Percentiles rank a stretch among this genome's conserved stretches.
These are phyloP conservation scores for Drosophila macrothrix DNA, from an alignment of 2,888 invertebrate species.

Conservation along the genomic window DNA sequence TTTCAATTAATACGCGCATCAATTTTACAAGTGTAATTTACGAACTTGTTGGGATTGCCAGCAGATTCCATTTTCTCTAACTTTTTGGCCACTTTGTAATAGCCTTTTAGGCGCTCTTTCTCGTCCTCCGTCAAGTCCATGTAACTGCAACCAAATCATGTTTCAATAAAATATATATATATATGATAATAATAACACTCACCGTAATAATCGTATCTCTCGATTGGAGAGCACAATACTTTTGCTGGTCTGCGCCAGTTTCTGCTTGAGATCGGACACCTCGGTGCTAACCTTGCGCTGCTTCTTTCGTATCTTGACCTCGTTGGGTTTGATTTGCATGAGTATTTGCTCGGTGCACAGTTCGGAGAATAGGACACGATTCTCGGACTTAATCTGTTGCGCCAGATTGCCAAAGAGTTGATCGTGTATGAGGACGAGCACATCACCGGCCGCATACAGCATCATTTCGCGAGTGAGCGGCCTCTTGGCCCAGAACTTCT, in stretches of 20 bases:
- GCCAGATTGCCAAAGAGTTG: slow-evolving; percentile 91
- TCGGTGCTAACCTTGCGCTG: slow-evolving; percentile 96
- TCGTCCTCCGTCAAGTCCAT: slow-evolving; percentile 96
- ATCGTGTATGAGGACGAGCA: slow-evolving; percentile 93
- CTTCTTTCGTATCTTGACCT: slow-evolving; percentile 94
- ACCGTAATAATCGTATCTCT: slow-evolving; percentile 93
- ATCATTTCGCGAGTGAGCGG: slow-evolving; percentile 96
- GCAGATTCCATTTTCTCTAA: slow-evolving; percentile 94
- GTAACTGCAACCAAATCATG: slow-evolving; percentile 86
- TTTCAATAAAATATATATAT: not conserved
- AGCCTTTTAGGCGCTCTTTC: slow-evolving; percentile 95
- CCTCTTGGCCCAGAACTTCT: slow-evolving; percentile 94
- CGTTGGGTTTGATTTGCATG: slow-evolving; percentile 93
- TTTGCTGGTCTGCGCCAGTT: slow-evolving; percentile 92
- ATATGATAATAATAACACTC: slow-evolving; percentile 29
- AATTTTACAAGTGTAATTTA: not conserved
- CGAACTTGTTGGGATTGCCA: slow-evolving; percentile 88
- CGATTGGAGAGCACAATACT: slow-evolving; percentile 96
- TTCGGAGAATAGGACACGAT: slow-evolving; percentile 91
- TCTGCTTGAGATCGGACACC: slow-evolving; percentile 93
- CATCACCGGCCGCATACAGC: slow-evolving; percentile 95
- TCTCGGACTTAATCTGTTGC: slow-evolving; percentile 89
- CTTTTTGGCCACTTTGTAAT: slow-evolving; percentile 96
- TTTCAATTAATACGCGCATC: not conserved
- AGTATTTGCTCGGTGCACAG: slow-evolving; percentile 94